These are phyloP conservation scores for Ailurus styani DNA, from an alignment of 2,113 vertebrate species.

Conservation along the genomic window DNA sequence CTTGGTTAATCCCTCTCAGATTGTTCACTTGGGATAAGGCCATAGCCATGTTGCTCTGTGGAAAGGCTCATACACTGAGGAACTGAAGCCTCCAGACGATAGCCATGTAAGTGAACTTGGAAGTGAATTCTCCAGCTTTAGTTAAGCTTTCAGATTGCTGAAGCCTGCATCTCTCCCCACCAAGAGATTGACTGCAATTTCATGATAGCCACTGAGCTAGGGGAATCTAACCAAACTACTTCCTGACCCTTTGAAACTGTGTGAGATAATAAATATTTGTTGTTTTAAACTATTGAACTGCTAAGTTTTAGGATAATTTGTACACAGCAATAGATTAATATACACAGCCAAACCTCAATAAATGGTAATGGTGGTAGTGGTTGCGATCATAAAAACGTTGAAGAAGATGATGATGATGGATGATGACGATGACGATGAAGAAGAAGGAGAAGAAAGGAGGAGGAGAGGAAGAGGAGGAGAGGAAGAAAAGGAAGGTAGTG, in stretches of 20 bases:
- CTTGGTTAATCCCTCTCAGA: background rate
- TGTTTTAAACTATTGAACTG: background rate
- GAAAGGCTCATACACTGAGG: background rate
- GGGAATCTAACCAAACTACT: background rate
- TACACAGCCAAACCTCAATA: background rate
- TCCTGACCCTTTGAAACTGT: background rate
- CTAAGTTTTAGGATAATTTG: background rate
- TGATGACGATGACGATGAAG: background rate
- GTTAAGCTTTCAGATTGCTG: background rate
- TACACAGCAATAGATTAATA: background rate
- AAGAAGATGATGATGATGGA: background rate
- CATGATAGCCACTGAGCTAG: background rate
- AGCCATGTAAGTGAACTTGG: background rate
- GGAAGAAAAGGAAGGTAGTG: background rate
- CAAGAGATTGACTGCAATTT: background rate
- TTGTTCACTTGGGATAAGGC: background rate
- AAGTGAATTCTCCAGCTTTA: background rate
- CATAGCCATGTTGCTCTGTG: background rate
- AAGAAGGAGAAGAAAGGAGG: too few relatives aligned
- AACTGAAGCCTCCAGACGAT: background rate
- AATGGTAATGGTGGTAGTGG: background rate
- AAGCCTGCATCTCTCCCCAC: background rate
- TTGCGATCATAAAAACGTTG: background rate
- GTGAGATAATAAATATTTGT: background rate
- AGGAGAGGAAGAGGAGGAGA: too few relatives aligned